Conservation (phyloP, 2,113 vertebrate genomes). For the Salminus brasiliensis region DNA sequence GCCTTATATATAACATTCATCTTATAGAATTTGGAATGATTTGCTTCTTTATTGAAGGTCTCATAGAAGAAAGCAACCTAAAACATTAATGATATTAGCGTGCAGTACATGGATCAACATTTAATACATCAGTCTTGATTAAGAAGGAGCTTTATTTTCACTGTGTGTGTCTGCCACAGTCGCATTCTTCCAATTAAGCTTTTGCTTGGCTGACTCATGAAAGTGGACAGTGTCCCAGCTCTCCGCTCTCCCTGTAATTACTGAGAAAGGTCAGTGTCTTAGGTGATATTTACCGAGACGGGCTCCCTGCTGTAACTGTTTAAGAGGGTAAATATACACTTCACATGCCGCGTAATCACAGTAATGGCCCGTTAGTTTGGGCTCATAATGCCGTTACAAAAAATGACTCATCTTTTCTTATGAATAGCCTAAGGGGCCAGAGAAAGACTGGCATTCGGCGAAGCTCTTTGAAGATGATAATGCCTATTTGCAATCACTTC, state of each 20-base stretch:
- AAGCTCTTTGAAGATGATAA: constrained; percentile 44
- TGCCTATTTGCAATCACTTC: constrained; percentile 22
- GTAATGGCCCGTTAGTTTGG: not conserved
- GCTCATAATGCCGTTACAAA: constrained; percentile 19
- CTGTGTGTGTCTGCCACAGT: not conserved
- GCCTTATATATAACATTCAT: too few relatives aligned
- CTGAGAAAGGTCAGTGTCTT: constrained; percentile 41
- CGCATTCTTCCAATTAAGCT: not conserved
- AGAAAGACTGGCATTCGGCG: not conserved
- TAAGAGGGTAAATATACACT: constrained; percentile 33
- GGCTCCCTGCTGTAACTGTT: constrained; percentile 17
- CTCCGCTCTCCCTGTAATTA: constrained; percentile 35
- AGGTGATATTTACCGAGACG: constrained; percentile 31
- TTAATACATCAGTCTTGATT: not conserved
- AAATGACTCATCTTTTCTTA: not conserved
- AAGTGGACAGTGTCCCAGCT: not conserved
- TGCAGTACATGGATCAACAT: not conserved
- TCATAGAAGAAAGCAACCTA: too few relatives aligned
- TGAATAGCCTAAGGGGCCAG: not conserved
- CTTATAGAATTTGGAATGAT: too few relatives aligned
- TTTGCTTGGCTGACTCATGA: not conserved
- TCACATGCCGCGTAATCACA: constrained; percentile 36
- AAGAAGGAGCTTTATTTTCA: not conserved
- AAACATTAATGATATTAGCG: not conserved
- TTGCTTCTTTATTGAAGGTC: too few relatives aligned